Evolutionary conservation across 2,797 vertebrate genomes (phyloP).

Genomic region (Crenuchus spilurus): DNA sequence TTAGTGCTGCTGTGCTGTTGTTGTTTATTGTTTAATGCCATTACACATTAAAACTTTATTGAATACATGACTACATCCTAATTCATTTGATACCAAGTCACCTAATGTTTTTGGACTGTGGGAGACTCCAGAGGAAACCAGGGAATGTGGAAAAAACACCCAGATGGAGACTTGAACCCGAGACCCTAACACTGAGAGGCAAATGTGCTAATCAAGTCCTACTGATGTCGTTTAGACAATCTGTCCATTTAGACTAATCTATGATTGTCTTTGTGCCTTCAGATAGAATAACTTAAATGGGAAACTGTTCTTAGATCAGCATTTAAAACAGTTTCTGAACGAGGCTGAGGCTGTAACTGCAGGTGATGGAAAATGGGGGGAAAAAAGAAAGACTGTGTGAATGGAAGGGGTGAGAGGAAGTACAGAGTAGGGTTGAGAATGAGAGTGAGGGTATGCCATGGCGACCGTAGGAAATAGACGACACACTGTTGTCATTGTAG

Average conservation of each 20-base stretch:
- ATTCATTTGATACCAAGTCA: no score
- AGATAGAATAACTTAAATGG: neutral
- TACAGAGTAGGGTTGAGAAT: conserved; percentile 35
- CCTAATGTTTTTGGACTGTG: no score
- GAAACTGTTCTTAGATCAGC: conserved; percentile 42
- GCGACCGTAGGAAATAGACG: conserved; percentile 72
- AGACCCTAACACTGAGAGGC: no score
- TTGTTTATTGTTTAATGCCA: no score
- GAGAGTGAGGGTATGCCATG: conserved; percentile 66
- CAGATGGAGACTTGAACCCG: no score
- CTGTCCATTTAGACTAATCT: neutral
- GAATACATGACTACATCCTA: no score
- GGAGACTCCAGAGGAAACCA: no score
- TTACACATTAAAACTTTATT: no score
- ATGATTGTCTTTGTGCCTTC: conserved; percentile 1
- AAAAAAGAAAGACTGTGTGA: conserved; percentile 21
- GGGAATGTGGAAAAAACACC: no score
- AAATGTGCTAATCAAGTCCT: no score
- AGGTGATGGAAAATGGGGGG: conserved; percentile 35
- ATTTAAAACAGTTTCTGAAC: conserved; percentile 26
- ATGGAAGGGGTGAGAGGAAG: conserved; percentile 23
- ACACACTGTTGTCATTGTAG: conserved; percentile 71
- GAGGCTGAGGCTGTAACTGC: conserved; percentile 15
- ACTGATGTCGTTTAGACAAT: neutral
- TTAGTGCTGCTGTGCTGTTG: neutral